Percentiles rank a stretch among this genome's conserved stretches.
These are phyloP conservation scores for Oreotragus oreotragus DNA, from an alignment of 2,113 vertebrate genomes.

Conservation along the genomic window DNA sequence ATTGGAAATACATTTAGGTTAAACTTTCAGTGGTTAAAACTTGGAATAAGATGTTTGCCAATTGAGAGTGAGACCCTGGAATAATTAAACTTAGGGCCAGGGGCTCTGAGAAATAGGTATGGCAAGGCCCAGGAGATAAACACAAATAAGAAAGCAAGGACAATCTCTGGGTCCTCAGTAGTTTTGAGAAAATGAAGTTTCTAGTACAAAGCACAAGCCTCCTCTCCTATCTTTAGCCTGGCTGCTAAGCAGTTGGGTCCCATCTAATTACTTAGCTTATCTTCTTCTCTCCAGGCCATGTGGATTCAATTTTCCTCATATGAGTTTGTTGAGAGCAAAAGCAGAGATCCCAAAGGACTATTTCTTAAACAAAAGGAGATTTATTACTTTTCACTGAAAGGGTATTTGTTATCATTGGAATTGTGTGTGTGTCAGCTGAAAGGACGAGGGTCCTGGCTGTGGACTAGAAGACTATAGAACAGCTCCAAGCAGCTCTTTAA, in stretches of 20 bases:
- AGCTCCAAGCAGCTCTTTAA: not conserved
- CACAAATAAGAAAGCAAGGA: not conserved
- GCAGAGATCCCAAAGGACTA: not conserved
- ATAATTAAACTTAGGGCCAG: not conserved
- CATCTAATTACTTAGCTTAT: not conserved
- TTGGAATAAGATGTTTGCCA: not conserved
- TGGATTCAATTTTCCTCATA: constrained; percentile 36
- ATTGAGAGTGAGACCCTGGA: not conserved
- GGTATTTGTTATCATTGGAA: not conserved
- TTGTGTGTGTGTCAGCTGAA: not conserved
- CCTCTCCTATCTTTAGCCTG: not conserved
- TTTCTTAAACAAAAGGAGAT: constrained; percentile 32
- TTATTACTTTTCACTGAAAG: constrained; percentile 33
- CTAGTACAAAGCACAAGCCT: not conserved
- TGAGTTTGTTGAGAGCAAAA: constrained; percentile 22
- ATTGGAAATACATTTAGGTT: not conserved
- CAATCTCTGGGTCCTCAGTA: not conserved
- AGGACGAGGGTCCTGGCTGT: not conserved
- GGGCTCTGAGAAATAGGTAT: not conserved
- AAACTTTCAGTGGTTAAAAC: not conserved
- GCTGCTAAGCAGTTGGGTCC: not conserved
- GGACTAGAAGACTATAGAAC: not conserved
- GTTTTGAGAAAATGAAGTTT: not conserved
- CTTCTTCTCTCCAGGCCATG: not conserved
- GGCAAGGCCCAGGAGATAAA: not conserved